Base-by-base conservation (phyloP, 2,888 invertebrate genomes). In the Ormia ochracea region DNA sequence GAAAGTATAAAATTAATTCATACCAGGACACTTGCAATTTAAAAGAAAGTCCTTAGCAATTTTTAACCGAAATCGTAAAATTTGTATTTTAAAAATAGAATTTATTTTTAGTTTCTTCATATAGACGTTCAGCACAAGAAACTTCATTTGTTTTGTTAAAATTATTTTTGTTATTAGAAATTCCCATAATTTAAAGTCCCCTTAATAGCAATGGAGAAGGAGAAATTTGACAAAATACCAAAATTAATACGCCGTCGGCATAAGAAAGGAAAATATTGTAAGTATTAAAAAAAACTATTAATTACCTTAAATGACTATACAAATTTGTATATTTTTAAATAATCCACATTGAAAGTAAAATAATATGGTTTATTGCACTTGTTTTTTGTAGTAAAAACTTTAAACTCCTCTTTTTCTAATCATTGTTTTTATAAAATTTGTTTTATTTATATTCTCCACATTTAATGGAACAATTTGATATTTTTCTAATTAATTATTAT, bases 341-440 rank as follows among this genome's bases (percentile, higher is more conserved):
- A 75, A 75, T 75, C 75, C 75, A n/a, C 59, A 68, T 7, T 23
- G 26, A 58, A 58, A 31, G 28, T 23, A 43, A 38, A 26, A 56
- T 19, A 28, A 65, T 58, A 68, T 52, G 41, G 66, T 68, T 59
- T 59, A 75, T 66, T 75, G 75, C 75, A 75, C 75, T 75, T n/a
- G n/a, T n/a, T 59, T 23, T 58, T 56, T 65, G 5, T 38, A 26
- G 26, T 31, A 33, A 54, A 36, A 17, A 63, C 21, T 45, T 36
- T 17, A 17, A 17, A 12, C 14, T 48, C 43, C 43, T 48, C 12
- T 50, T 19, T 9, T 6, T 48, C 19, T 4, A 63, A 63, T 1
- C 17, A 36, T 70, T 59, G 14, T 58, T 6, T 66, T 17, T 19
- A 9, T 52, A 7, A 28, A 59, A 68, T 48, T 58, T 33, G 23